Base-by-base conservation (phyloP, 30 jellyfish, hydroid and myxozoan genomes). In the Hydractinia echinata region DNA sequence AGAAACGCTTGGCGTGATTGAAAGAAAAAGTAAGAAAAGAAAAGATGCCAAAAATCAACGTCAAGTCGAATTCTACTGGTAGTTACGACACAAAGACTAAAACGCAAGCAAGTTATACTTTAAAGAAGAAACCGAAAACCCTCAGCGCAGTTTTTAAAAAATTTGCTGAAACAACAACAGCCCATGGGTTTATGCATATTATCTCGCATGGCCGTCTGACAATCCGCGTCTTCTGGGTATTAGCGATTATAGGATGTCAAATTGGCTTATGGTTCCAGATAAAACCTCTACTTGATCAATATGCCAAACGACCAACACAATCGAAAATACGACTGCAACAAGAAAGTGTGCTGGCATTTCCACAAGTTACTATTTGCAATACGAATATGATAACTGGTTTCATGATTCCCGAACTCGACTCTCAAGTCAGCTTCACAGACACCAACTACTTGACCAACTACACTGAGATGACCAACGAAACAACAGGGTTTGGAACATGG, bases 181-280 rank as follows among this genome's bases (percentile, higher is more conserved):
- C 81, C 30, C 81, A 71, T 19, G 81, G 81, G 11, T 71, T 71
- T 71, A 20, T 58, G n/a, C 30, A 71, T 71, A 71, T 19, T 14
- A 30, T 71, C 0, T 20, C 51, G 81, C 51, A 30, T 20, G n/a
- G 60, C 30, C 44, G 51, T 19, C 55, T 71, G 10, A 7, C 53
- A 8, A 8, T 71, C 61, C 44, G 52, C 15, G 7, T 71, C 60
- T 71, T 71, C n/a, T 71, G 81, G 81, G n/a, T 71, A 7, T 55
- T 50, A 6, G 81, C 61, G 18, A 71, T 71, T 5, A 71, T 71
- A 5, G 66, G 9, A 7, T 71, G 81, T 15, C 81, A 71, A 50
- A 60, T 71, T 20, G 55, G 55, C n/a, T 15, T 71, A 15, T 71
- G 61, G 60, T 50, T 52, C 7, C 81, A 71, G 52, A 71, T 71